phyloP scores from a whole-genome alignment of 2,113 vertebrate genomes.

The Pygoscelis adeliae region DNA sequence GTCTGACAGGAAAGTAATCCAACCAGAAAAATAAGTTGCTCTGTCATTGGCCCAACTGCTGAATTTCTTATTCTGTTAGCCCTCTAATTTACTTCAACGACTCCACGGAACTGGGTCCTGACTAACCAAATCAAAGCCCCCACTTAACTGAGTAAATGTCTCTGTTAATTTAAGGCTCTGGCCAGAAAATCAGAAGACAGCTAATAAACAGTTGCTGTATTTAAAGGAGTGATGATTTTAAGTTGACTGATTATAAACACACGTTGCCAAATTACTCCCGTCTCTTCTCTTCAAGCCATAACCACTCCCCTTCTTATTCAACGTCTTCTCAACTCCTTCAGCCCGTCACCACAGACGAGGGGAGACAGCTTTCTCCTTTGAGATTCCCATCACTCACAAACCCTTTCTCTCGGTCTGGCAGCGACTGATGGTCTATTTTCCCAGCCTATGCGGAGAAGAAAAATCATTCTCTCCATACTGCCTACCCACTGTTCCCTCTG shows the following conservation, averaged over 20 bases:
- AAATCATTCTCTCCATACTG: not conserved
- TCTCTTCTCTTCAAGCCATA: conserved; percentile 21
- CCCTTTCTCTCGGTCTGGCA: not conserved
- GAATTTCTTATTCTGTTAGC: conserved; percentile 9
- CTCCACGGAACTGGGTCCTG: not conserved
- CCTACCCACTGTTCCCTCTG: not conserved
- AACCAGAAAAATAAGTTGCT: conserved; percentile 12
- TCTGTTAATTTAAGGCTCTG: conserved; percentile 47
- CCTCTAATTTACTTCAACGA: conserved; percentile 38
- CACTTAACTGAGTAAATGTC: conserved; percentile 40
- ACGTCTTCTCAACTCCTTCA: not conserved
- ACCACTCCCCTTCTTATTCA: conserved; percentile 25
- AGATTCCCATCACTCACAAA: conserved; percentile 45
- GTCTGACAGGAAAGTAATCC: not conserved
- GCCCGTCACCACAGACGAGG: not conserved
- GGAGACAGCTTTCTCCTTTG: conserved; percentile 27
- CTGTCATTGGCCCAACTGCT: not conserved
- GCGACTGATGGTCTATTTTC: not conserved
- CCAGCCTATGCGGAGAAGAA: not conserved
- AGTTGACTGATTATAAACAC: conserved; percentile 37
- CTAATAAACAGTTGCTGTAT: conserved; percentile 64
- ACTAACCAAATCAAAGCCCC: conserved; percentile 55
- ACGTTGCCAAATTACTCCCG: not conserved
- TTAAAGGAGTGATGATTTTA: conserved; percentile 41
- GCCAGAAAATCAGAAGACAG: conserved; percentile 49